phyloP scores from a whole-genome alignment of 2,113 vertebrate genomes.

The Ibidorhyncha struthersii region DNA sequence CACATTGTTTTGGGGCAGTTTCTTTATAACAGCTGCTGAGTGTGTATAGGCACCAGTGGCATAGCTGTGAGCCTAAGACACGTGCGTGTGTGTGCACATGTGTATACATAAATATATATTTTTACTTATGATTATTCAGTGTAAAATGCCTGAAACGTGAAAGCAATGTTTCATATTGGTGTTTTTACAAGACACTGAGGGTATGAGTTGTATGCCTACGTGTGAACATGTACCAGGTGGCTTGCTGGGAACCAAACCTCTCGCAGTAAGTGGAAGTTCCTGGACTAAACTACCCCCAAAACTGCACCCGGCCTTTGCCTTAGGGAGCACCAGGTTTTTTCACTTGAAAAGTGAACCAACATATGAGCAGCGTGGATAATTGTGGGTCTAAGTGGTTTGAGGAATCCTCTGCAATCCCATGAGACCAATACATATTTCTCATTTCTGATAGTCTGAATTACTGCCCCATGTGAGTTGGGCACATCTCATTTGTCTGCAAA shows the following conservation, averaged over 20 bases:
- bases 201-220: not conserved
- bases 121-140: not conserved
- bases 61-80: not conserved
- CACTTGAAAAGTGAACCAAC: not conserved
- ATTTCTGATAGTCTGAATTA: not conserved
- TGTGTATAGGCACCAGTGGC: too few relatives aligned
- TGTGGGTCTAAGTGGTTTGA: not conserved
- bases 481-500: not conserved
- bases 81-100: accelerated
- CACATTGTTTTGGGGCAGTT: not conserved
- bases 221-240: not conserved
- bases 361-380: not conserved
- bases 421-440: not conserved
- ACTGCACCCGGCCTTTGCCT: not conserved
- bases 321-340: not conserved
- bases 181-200: not conserved
- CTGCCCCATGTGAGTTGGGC: not conserved
- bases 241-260: not conserved
- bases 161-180: not conserved
- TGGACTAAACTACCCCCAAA: not conserved
- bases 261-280: not conserved
- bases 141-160: not conserved
- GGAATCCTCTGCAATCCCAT: not conserved
- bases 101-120: not conserved
- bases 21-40: not conserved